Evolutionary conservation across 2,797 vertebrate genomes (phyloP), one percentile per base, ranked within the genome.

Genomic region (Cyprinodon diabolis): DNA sequence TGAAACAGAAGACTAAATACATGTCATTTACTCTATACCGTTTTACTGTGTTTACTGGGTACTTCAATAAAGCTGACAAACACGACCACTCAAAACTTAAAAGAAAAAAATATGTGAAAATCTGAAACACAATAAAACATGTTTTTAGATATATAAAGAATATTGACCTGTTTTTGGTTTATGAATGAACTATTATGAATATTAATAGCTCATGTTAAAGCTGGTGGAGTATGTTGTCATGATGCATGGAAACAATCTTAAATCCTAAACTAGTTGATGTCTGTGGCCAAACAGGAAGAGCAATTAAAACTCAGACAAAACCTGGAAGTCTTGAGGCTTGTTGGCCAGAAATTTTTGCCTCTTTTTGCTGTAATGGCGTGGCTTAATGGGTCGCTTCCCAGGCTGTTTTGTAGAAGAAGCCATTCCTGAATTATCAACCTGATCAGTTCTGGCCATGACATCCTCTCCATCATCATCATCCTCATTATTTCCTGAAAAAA

Each of bases 311-410:
- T 21, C 10, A 62, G 13, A 92, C 89, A 92, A 87, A 92, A 97
- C 97, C 96, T 98, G 97, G 93, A 98, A 98, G 89, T 99, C 97
- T 87, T 98, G 97, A 8, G 95, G 95, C 87, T 97, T 99, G 83
- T 96, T 97, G 71, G 96, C 94, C 81, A 98, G 89, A 25, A 95
- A 77, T 85, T 94, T 94, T n/a, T 93, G 91, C 17, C 84, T 94
- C 82, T 94, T 97, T 82, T 90, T 96, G 7, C 88, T 94, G 72
- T 92, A 93, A 15, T 92, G 92, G 75, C 95, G 82, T 19, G 94
- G 89, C 73, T 89, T 95, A 23, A 95, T 93, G 1, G 92, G 82
- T 6, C 95, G 92, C 76, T 92, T 93, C 79, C 95, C 94, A 6
- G 95, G 87, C 0, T 89, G 92, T 57, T 89, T 90, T 6, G 86